phyloP scores from a whole-genome alignment of 2,888 invertebrate genomes.

The Epirrhoe tristata region DNA sequence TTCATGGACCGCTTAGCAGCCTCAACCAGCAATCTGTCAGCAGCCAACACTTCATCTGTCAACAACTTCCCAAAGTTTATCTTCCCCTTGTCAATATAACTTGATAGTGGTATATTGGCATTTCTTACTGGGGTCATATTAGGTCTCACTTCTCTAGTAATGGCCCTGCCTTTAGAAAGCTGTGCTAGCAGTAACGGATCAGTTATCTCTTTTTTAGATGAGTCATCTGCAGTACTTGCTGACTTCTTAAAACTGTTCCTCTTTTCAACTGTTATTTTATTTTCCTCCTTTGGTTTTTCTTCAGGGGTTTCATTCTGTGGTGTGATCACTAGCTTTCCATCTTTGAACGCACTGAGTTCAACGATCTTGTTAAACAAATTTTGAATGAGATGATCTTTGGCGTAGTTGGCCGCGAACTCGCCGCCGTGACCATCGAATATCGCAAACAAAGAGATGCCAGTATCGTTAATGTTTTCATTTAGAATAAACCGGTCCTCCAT shows the following conservation, averaged over 20 bases:
- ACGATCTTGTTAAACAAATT: conserved; percentile 91
- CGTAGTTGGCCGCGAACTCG: conserved; percentile 97
- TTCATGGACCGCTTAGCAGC: conserved; percentile 92
- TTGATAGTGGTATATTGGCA: conserved; percentile 81
- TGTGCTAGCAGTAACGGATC: conserved; percentile 89
- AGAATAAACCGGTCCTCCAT: conserved; percentile 98
- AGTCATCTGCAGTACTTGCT: conserved; percentile 86
- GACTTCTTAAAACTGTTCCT: conserved; percentile 89
- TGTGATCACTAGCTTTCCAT: conserved; percentile 79
- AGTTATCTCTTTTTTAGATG: conserved; percentile 86
- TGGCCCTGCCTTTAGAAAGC: conserved; percentile 85
- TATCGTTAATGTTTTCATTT: conserved; percentile 93
- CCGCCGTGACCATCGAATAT: conserved; percentile 98
- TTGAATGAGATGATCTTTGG: conserved; percentile 94
- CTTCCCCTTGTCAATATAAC: conserved; percentile 90
- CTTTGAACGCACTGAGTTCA: conserved; percentile 89
- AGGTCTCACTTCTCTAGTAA: conserved; percentile 87
- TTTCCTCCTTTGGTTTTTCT: conserved; percentile 77
- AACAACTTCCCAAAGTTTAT: conserved; percentile 93
- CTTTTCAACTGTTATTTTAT: conserved; percentile 73
- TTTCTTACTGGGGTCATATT: conserved; percentile 74
- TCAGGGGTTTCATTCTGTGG: conserved; percentile 66
- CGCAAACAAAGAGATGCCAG: conserved; percentile 95
- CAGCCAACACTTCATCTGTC: conserved; percentile 94
- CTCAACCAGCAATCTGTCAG: conserved; percentile 92